Base-by-base conservation (phyloP, 2,888 invertebrate genomes). In the Keiferia lycopersicella region DNA sequence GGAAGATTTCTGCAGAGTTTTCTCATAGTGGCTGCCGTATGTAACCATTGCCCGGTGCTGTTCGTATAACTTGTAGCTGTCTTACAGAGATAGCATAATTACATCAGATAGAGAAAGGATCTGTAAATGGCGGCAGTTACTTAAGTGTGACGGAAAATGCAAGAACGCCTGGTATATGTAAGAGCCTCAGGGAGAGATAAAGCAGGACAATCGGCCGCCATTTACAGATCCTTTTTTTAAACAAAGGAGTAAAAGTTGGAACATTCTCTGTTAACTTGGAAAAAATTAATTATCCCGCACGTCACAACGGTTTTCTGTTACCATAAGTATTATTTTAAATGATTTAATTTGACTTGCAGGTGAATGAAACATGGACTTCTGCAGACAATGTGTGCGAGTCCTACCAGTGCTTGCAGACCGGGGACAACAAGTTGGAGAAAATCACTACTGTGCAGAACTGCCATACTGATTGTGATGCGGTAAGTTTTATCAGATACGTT, bases 301-400 rank as follows among this genome's bases (percentile, higher is more conserved):
- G n/a, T n/a, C n/a, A n/a, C 39, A 39, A 26, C 6, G 6, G 2
- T 26, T 26, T 2, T 4, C 39, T 39, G 8, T 39, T 6, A 39
- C 39, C 12, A 12, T 39, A n/a, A n/a, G n/a, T n/a, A n/a, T n/a
- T n/a, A n/a, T 41, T 41, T 41, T 14, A 14, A 41, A 12, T 41
- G 14, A 3, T 1, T 3, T 34, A 3, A 26, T 22, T 53, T 16
- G 4, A 6, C 14, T 16, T 59, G 2, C 67, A 93, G 90, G 85
- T 92, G 2, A 94, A 93, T n/a, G 93, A 94, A 67, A 93, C 91
- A 70, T 94, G 94, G 94, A 86, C 89, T 0, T 91, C 92, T 0
- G 83, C 90, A 0, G 83, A 82, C 2, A 87, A 95, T 73, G 88
- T 87, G 45, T 95, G 95, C 78, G 93, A 92, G 71, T 91, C 86